A percentile compares a stretch with the other conserved stretches of the same genome.
These are phyloP conservation scores for Lithophane semibrunnea DNA, from an alignment of 2,888 invertebrate species.

Conservation along the genomic window DNA sequence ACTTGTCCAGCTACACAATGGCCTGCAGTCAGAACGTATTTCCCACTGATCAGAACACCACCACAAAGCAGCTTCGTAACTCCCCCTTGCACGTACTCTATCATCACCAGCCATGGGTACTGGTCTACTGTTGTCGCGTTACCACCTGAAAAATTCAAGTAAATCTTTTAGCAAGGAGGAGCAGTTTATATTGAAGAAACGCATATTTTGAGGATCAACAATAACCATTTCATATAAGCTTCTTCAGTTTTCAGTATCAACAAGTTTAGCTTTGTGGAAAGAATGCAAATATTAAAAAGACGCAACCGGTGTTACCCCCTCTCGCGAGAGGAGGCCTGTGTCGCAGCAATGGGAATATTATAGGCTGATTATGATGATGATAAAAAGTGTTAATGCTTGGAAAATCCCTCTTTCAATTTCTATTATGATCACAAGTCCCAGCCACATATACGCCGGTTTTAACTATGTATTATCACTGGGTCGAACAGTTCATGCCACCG, in stretches of 20 bases:
- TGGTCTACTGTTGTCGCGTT: slow-evolving; percentile 84
- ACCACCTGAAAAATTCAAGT: slow-evolving; percentile 71
- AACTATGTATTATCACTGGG: background rate
- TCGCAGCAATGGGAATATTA: background rate
- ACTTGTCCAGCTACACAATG: slow-evolving; percentile 87
- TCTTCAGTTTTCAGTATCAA: background rate
- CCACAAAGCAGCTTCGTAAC: slow-evolving; percentile 75
- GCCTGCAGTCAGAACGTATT: slow-evolving; percentile 90
- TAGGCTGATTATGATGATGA: background rate
- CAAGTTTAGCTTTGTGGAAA: background rate
- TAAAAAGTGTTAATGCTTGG: background rate
- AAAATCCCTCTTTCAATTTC: background rate
- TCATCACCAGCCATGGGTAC: slow-evolving; percentile 90
- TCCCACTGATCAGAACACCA: slow-evolving; percentile 87
- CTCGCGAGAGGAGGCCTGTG: background rate
- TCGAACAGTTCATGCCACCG: background rate
- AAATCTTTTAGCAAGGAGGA: background rate
- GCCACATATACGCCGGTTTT: too few species aligned
- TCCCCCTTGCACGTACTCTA: slow-evolving; percentile 80
- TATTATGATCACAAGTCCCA: background rate
- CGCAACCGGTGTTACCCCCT: background rate
- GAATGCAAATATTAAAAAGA: background rate
- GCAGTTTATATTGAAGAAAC: background rate
- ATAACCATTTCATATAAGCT: background rate
- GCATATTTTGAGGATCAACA: background rate